Evolutionary conservation across 37 sponge, comb jelly and placozoan genomes (phyloP).

Genomic region (Halisarca cf. caerulea): DNA sequence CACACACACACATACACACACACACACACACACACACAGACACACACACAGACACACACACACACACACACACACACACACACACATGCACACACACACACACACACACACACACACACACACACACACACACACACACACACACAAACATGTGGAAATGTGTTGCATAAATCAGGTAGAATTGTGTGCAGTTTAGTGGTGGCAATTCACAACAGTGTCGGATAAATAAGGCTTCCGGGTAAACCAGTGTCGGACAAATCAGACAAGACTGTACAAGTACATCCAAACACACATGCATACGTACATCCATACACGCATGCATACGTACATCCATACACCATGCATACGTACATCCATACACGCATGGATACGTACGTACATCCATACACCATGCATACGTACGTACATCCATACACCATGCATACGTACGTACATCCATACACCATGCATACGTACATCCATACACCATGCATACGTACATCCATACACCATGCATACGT

Average conservation of each 20-base stretch:
- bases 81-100: neutral
- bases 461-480: too few relatives aligned
- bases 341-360: neutral
- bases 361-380: neutral
- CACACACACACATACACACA: conserved; percentile 16
- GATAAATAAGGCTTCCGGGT: too few relatives aligned
- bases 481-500: neutral
- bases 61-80: neutral
- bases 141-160: too few relatives aligned
- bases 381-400: neutral
- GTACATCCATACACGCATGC: conserved; percentile 3
- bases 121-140: conserved; percentile 11
- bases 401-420: neutral
- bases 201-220: too few relatives aligned
- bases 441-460: neutral
- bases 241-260: too few relatives aligned
- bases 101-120: neutral
- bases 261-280: too few relatives aligned
- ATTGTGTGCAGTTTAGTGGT: too few relatives aligned
- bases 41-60: neutral
- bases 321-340: conserved; percentile 17
- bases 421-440: too few relatives aligned
- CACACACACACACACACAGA: conserved; percentile 1
- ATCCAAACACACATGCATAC: conserved; percentile 15
- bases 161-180: too few relatives aligned